phyloP scores from a whole-genome alignment of 2,113 vertebrate genomes.

The Colossoma macropomum region DNA sequence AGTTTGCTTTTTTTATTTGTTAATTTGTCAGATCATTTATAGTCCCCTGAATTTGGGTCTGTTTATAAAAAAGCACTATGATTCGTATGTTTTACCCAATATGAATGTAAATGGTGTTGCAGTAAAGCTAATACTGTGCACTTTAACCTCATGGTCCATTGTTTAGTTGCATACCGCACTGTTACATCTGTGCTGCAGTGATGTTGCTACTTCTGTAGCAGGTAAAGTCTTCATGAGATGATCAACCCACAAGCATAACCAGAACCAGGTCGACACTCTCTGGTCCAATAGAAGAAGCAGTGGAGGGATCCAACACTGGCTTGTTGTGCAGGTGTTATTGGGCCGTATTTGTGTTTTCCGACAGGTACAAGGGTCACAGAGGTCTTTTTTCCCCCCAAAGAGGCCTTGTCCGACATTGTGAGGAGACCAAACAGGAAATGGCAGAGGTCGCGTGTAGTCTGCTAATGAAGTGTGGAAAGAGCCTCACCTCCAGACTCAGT shows the following conservation, averaged over 20 bases:
- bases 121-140: too few relatives aligned
- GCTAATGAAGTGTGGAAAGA: constrained; percentile 31
- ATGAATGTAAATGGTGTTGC: too few relatives aligned
- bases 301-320: neutral
- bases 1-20: too few relatives aligned
- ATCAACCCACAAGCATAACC: too few relatives aligned
- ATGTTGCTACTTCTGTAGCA: too few relatives aligned
- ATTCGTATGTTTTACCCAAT: too few relatives aligned
- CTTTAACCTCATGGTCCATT: too few relatives aligned
- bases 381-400: constrained; percentile 7
- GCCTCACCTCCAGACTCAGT: constrained; percentile 9
- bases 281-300: too few relatives aligned
- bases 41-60: too few relatives aligned
- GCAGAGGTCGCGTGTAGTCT: constrained; percentile 6
- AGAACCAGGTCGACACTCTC: neutral
- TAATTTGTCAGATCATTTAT: too few relatives aligned
- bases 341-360: neutral
- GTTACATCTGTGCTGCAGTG: too few relatives aligned
- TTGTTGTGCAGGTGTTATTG: neutral
- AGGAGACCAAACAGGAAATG: constrained; percentile 35
- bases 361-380: neutral
- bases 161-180: neutral
- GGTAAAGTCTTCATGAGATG: neutral
- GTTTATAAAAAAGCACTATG: neutral
- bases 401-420: constrained; percentile 11